phyloP scores from a whole-genome alignment of 2,113 vertebrate species.

The Picathartes gymnocephalus region DNA sequence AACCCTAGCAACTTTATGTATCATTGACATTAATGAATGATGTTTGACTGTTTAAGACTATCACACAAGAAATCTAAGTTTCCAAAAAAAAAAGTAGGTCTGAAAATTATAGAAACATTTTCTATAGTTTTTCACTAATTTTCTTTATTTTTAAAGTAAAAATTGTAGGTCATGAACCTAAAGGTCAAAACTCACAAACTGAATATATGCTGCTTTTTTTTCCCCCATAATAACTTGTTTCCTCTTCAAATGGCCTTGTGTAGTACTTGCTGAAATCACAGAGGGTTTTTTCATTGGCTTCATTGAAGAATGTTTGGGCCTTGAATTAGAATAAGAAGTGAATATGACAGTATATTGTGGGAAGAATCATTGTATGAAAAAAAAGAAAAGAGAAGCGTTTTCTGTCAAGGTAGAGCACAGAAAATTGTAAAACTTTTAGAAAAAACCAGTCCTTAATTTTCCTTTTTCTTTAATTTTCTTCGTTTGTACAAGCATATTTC shows the following conservation, averaged over 20 bases:
- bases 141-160: background rate
- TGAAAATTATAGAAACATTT: background rate
- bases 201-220: background rate
- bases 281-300: background rate
- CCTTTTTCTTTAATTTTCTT: background rate
- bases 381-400: background rate
- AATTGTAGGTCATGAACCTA: background rate
- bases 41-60: rapidly evolving
- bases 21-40: background rate
- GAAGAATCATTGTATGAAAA: background rate
- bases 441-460: background rate
- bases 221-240: background rate
- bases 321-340: background rate
- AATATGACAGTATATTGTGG: background rate
- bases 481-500: background rate
- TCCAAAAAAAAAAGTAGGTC: rapidly evolving
- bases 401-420: background rate
- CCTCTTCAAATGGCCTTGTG: background rate
- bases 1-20: rapidly evolving
- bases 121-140: background rate
- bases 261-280: background rate
- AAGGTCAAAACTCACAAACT: background rate
- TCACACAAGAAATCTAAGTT: background rate
- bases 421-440: background rate
- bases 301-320: background rate